Percentiles rank a stretch among this genome's conserved stretches.
These are phyloP conservation scores for Linyphia triangularis DNA, from an alignment of 2,888 invertebrate genomes.

Conservation along the genomic window DNA sequence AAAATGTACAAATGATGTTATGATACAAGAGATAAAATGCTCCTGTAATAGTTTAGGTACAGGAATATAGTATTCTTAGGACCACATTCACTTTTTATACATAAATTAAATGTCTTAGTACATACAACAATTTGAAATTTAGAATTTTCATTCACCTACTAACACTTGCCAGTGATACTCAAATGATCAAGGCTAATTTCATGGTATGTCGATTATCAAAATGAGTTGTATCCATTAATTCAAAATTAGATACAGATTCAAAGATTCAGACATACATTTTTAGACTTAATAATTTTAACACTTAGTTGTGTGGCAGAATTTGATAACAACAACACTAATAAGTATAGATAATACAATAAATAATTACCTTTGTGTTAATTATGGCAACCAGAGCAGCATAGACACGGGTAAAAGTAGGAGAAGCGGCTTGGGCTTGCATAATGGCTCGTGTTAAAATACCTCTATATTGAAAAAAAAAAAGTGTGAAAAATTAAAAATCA, in stretches of 20 bases:
- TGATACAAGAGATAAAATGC: too few relatives aligned
- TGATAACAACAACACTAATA: too few relatives aligned
- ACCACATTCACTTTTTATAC: too few relatives aligned
- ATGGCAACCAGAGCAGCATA: slow-evolving; percentile 97
- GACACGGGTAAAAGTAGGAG: slow-evolving; percentile 97
- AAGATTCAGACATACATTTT: background rate
- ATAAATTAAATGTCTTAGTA: too few relatives aligned
- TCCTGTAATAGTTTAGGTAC: too few relatives aligned
- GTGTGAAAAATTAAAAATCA: background rate
- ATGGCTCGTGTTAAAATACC: slow-evolving; percentile 95
- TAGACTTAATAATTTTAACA: background rate
- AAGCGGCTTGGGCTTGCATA: slow-evolving; percentile 97
- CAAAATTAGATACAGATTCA: background rate
- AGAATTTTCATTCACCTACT: too few relatives aligned
- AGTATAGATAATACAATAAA: too few relatives aligned
- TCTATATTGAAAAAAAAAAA: slow-evolving; percentile 77
- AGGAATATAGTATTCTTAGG: too few relatives aligned
- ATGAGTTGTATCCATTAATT: background rate
- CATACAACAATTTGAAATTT: too few relatives aligned
- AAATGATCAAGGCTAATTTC: too few relatives aligned
- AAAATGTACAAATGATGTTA: too few relatives aligned
- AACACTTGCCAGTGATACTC: too few relatives aligned
- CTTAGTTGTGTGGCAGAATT: background rate
- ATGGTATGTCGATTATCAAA: background rate
- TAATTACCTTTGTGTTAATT: slow-evolving; percentile 92